These are phyloP conservation scores for Bombus superbus DNA, from an alignment of 1,140 invertebrate species.

Conservation along the genomic window DNA sequence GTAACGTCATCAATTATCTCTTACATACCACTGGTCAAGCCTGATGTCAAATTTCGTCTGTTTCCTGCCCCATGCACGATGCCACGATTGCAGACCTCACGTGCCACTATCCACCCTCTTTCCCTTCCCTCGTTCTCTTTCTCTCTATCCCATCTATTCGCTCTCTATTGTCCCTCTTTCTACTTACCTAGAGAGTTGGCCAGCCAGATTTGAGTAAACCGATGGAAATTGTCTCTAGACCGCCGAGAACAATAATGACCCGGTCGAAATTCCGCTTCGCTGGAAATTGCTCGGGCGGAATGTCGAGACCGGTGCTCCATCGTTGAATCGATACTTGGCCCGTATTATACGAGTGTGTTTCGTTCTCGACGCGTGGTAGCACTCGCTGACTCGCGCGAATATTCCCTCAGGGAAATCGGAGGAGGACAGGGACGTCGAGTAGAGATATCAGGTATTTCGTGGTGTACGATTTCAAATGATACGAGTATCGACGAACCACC, in stretches of 20 bases:
- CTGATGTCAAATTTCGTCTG: slow-evolving; percentile 71
- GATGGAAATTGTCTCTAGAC: slow-evolving; percentile 73
- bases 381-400: slow-evolving; percentile 50
- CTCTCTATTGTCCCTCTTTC: slow-evolving; percentile 25
- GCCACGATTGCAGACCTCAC: slow-evolving; percentile 1
- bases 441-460: slow-evolving; percentile 42
- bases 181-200: slow-evolving; percentile 36
- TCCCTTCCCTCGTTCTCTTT: background rate
- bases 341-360: slow-evolving; percentile 49
- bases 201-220: slow-evolving; percentile 63
- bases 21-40: slow-evolving; percentile 69
- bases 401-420: slow-evolving; percentile 29
- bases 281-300: slow-evolving; percentile 72
- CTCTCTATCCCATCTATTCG: background rate
- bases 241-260: slow-evolving; percentile 71
- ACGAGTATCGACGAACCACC: slow-evolving; percentile 39
- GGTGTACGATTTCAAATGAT: slow-evolving; percentile 37
- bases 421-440: background rate
- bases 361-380: slow-evolving; percentile 51
- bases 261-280: slow-evolving; percentile 70
- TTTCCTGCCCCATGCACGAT: slow-evolving; percentile 49
- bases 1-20: slow-evolving; percentile 78
- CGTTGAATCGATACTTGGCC: slow-evolving; percentile 70
- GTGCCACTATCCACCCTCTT: background rate
- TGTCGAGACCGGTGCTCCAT: slow-evolving; percentile 67